Evolutionary conservation across 2,888 invertebrate species (phyloP).

Genomic region (Idaea straminata): DNA sequence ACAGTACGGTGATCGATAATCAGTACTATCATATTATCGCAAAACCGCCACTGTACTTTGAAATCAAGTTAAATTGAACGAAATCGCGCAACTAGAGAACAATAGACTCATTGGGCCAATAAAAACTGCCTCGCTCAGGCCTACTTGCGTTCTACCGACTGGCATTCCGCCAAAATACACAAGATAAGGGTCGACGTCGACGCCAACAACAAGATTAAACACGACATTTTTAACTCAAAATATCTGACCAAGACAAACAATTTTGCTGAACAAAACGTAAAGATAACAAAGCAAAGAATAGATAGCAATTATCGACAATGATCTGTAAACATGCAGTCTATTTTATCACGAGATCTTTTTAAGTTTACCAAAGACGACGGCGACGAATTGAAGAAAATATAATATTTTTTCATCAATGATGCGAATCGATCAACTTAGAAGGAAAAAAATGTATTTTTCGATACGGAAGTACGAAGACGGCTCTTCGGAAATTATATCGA

Average conservation of each 20-base stretch:
- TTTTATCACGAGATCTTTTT: neutral
- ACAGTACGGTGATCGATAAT: constrained; percentile 18
- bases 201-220: constrained; percentile 29
- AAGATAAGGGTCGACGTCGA: constrained; percentile 39
- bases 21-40: constrained; percentile 28
- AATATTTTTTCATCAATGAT: neutral
- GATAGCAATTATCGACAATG: constrained; percentile 23
- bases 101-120: constrained; percentile 53
- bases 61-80: constrained; percentile 38
- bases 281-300: constrained; percentile 24
- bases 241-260: constrained; percentile 29
- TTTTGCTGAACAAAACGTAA: constrained; percentile 25
- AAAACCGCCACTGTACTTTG: constrained; percentile 28
- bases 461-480: neutral
- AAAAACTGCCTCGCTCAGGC: constrained; percentile 50
- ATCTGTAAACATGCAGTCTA: constrained; percentile 18
- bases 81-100: constrained; percentile 32
- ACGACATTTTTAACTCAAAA: constrained; percentile 23
- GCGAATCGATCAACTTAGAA: neutral
- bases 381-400: too few relatives aligned
- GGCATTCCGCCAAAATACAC: constrained; percentile 49
- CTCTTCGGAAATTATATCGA: neutral
- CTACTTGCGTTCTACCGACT: constrained; percentile 37
- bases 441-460: neutral
- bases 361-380: too few relatives aligned